Conservation (phyloP, 92 coral and sea anemone genomes). For the Epizoanthus fatuus region DNA sequence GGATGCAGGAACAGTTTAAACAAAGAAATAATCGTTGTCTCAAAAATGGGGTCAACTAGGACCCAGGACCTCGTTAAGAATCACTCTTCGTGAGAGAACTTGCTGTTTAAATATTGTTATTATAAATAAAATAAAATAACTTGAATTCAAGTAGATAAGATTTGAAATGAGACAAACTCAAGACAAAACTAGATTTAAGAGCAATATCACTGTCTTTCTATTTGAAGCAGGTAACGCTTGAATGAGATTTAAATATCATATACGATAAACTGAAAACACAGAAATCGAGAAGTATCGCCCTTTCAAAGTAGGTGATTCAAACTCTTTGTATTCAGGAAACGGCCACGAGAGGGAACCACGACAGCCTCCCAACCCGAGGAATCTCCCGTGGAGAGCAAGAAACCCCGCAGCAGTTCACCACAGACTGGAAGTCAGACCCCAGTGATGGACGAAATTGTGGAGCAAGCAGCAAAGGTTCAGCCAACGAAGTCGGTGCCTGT, state of each 20-base stretch:
- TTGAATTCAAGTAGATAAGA: no score
- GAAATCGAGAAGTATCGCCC: neutral
- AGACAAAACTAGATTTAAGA: neutral
- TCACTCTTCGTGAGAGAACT: no score
- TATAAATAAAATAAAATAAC: no score
- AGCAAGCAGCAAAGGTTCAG: constrained; percentile 58
- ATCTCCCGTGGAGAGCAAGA: constrained; percentile 77
- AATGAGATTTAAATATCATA: no score
- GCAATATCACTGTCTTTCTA: no score
- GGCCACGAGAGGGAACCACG: constrained; percentile 72
- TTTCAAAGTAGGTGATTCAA: neutral
- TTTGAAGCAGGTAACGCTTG: no score
- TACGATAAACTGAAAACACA: neutral
- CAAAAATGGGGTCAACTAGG: no score
- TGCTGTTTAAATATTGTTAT: no score
- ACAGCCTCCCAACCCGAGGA: constrained; percentile 75
- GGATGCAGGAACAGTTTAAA: no score
- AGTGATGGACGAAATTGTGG: constrained; percentile 29
- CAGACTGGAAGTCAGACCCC: constrained; percentile 51
- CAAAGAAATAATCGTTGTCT: no score
- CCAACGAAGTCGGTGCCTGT: constrained; percentile 50
- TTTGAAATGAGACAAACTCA: no score
- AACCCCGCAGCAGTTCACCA: constrained; percentile 78
- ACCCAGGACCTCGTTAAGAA: no score
- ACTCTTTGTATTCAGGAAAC: constrained; percentile 69